Conservation (phyloP, 2,888 invertebrate genomes). For the Leptothorax acervorum region DNA sequence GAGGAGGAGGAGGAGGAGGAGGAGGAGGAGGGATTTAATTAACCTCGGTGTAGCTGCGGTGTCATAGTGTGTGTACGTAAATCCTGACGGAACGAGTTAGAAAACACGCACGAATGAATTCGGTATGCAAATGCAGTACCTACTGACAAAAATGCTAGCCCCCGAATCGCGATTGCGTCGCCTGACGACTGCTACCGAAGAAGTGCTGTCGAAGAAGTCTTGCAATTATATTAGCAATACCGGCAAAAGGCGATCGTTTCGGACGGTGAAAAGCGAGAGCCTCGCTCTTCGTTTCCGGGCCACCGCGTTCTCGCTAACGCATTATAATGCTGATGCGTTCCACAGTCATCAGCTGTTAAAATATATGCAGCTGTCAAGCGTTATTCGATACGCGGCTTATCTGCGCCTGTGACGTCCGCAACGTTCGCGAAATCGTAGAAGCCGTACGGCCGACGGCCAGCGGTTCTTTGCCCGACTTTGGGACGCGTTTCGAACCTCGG, state of each 20-base stretch:
- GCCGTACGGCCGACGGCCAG: background rate
- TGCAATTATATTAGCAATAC: slow-evolving; percentile 34
- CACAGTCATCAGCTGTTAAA: slow-evolving; percentile 60
- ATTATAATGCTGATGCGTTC: slow-evolving; percentile 12
- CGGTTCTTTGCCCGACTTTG: slow-evolving; percentile 36
- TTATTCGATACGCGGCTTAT: slow-evolving; percentile 51
- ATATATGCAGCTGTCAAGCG: slow-evolving; percentile 55
- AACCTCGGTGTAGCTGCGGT: background rate
- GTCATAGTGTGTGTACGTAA: slow-evolving; percentile 39
- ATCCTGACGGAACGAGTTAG: slow-evolving; percentile 44
- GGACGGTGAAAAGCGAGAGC: background rate
- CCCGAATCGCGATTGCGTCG: background rate
- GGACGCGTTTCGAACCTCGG: background rate
- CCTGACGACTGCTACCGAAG: background rate
- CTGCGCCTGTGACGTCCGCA: slow-evolving; percentile 15
- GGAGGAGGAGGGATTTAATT: background rate
- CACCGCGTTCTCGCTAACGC: background rate
- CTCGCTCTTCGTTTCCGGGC: slow-evolving; percentile 22
- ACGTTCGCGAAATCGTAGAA: slow-evolving; percentile 24
- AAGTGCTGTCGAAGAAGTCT: background rate
- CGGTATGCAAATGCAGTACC: slow-evolving; percentile 59
- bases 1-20: no score
- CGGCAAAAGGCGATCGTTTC: slow-evolving; percentile 35
- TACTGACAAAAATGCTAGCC: slow-evolving; percentile 31
- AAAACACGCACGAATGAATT: slow-evolving; percentile 67